Percentiles rank a stretch among this genome's conserved stretches.
Conservation (phyloP, 2,888 invertebrate species). For the Apocheima hispidaria region DNA sequence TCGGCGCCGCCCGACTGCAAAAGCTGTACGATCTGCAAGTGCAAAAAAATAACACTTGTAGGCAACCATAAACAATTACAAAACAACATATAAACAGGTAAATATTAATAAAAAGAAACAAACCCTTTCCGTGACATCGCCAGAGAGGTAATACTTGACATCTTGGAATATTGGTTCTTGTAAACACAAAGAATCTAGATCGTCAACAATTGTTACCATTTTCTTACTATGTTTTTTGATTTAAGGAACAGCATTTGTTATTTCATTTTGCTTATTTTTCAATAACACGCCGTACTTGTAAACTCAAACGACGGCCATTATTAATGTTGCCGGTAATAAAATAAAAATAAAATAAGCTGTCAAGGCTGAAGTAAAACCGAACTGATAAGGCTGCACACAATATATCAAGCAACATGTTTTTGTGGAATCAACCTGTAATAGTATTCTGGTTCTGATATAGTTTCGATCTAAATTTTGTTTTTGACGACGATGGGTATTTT, state of each 20-base stretch:
- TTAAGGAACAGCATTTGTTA: conserved; percentile 34
- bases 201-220: conserved; percentile 85
- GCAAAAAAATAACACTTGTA: conserved; percentile 37
- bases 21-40: conserved; percentile 89
- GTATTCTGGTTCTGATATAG: no score
- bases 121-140: conserved; percentile 91
- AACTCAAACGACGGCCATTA: conserved; percentile 74
- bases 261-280: conserved; percentile 42
- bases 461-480: no score
- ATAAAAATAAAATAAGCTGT: conserved; percentile 1
- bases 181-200: conserved; percentile 82
- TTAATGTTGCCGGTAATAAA: conserved; percentile 58
- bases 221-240: conserved; percentile 60
- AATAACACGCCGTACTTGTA: conserved; percentile 50
- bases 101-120: conserved; percentile 72
- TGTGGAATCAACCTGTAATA: no score
- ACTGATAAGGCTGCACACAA: conserved; percentile 13
- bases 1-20: conserved; percentile 95
- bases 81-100: conserved; percentile 55
- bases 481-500: no score
- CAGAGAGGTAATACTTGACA: conserved; percentile 94
- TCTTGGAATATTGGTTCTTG: conserved; percentile 91
- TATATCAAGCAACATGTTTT: conserved; percentile 16
- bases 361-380: not conserved
- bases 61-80: conserved; percentile 53